A percentile compares a stretch with the other conserved stretches of the same genome.
Conservation (phyloP, 2,888 invertebrate species). For the Eupeodes latifasciatus region DNA sequence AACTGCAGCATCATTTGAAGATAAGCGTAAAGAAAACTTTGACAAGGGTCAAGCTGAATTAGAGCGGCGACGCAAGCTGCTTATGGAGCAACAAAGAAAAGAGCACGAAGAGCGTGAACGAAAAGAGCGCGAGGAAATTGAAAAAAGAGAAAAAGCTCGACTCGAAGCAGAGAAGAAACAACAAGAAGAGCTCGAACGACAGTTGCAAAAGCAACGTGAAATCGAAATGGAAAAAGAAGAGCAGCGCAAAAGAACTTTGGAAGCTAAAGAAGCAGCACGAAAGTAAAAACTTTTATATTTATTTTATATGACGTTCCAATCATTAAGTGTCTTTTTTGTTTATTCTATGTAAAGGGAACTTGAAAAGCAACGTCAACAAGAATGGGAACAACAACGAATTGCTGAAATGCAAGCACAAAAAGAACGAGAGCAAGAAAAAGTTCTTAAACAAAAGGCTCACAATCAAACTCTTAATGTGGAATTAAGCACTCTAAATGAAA, state of each 20-base stretch:
- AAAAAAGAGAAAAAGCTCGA: conserved; percentile 92
- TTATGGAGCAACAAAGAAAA: conserved; percentile 95
- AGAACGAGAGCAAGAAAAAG: conserved; percentile 93
- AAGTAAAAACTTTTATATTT: conserved; percentile 79
- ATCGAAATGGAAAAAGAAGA: conserved; percentile 90
- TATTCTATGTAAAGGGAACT: conserved; percentile 88
- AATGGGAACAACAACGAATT: conserved; percentile 96
- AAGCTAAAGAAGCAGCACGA: conserved; percentile 92
- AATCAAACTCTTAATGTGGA: conserved; percentile 93
- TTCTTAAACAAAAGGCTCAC: conserved; percentile 93
- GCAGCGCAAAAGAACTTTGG: conserved; percentile 90
- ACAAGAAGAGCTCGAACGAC: conserved; percentile 94
- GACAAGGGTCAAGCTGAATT: conserved; percentile 99
- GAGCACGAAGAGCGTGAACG: conserved; percentile 97
- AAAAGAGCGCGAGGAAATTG: conserved; percentile 95
- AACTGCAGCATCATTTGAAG: conserved; percentile 92
- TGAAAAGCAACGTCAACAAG: conserved; percentile 96
- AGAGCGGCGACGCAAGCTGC: conserved; percentile 93
- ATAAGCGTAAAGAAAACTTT: conserved; percentile 98
- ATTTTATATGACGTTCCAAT: not conserved
- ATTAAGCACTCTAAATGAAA: conserved; percentile 86
- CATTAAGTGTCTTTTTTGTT: not conserved
- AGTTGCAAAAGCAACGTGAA: conserved; percentile 91
- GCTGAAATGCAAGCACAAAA: conserved; percentile 94
- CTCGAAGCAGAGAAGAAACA: conserved; percentile 90